Evolutionary conservation across 92 coral and sea anemone genomes (phyloP).

Genomic region (Epizoanthus rinbou): DNA sequence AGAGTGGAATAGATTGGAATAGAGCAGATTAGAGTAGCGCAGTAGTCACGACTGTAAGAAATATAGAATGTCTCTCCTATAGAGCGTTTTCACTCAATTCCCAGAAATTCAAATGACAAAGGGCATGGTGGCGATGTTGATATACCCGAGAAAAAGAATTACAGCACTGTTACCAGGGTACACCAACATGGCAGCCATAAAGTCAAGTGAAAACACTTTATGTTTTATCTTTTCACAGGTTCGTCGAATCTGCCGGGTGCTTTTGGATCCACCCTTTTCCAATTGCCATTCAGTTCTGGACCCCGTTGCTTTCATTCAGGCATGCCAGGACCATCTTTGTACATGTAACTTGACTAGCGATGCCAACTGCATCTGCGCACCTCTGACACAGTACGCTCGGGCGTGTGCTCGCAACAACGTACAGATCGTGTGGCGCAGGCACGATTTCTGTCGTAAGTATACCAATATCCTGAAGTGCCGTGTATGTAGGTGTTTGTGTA

Average conservation of each 20-base stretch:
- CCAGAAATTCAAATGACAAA: too few species aligned
- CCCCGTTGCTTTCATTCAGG: constrained; percentile 75
- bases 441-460: constrained; percentile 79
- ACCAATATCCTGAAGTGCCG: neutral
- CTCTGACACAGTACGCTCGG: constrained; percentile 86
- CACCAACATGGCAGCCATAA: too few species aligned
- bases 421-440: constrained; percentile 71
- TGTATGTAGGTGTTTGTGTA: neutral
- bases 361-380: constrained; percentile 63
- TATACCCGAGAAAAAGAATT: too few species aligned
- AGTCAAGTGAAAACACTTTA: too few species aligned
- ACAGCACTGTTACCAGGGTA: too few species aligned
- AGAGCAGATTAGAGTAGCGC: too few species aligned
- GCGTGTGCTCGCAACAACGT: constrained; percentile 82
- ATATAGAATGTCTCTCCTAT: too few species aligned
- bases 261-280: constrained; percentile 63
- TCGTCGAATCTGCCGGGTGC: constrained; percentile 49
- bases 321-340: constrained; percentile 85
- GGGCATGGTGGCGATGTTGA: too few species aligned
- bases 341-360: constrained; percentile 53
- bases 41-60: too few species aligned
- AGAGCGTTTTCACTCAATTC: too few species aligned
- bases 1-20: too few species aligned
- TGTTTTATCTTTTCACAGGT: constrained; percentile 15
- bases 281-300: constrained; percentile 69